Percentiles rank a stretch among this genome's conserved stretches.
phyloP scores from a whole-genome alignment of 2,888 invertebrate genomes.

The Alentia gelatinosa region DNA sequence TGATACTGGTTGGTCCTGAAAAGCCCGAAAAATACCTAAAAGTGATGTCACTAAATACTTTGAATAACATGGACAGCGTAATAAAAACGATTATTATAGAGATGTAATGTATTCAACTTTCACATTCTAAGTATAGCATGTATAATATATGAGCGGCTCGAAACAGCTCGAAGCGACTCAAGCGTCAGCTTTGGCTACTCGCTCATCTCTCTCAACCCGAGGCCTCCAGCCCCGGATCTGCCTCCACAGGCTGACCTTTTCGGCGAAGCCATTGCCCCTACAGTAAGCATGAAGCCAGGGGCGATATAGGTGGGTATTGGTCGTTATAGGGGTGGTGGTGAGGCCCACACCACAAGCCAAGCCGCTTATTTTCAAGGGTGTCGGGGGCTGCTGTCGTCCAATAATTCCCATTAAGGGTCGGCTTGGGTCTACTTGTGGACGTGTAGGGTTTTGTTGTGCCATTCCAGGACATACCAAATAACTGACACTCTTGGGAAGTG shows the following conservation, averaged over 20 bases:
- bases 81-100: too few species aligned
- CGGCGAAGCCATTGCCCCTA: background rate
- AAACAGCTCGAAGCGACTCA: background rate
- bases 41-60: too few species aligned
- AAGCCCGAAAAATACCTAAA: too few species aligned
- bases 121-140: background rate
- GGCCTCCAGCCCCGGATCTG: background rate
- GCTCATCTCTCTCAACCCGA: background rate
- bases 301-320: background rate
- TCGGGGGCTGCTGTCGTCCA: conserved; percentile 8
- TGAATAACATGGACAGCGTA: too few species aligned
- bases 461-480: background rate
- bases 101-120: too few species aligned
- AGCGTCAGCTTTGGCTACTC: background rate
- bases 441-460: background rate
- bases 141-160: background rate
- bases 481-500: background rate
- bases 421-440: background rate
- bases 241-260: conserved; percentile 33
- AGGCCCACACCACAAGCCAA: background rate
- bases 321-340: background rate
- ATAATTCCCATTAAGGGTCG: conserved; percentile 20
- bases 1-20: too few species aligned
- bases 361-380: conserved; percentile 1
- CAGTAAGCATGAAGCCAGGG: conserved; percentile 20